Percentiles rank a stretch among this genome's conserved stretches.
phyloP scores from a whole-genome alignment of 2,797 vertebrate genomes.

The Oophaga sylvatica region DNA sequence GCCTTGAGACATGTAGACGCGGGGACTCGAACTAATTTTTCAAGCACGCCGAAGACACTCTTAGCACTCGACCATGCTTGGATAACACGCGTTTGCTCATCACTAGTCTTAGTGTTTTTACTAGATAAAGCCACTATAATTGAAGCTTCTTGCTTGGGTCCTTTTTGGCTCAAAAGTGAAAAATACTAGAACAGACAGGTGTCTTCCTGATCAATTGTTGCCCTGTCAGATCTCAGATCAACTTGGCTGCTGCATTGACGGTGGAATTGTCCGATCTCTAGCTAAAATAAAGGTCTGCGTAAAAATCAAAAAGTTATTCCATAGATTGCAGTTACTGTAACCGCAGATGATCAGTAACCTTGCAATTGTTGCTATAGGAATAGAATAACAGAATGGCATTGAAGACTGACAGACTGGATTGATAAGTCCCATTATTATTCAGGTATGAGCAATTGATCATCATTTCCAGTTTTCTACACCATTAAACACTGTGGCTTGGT shows the following conservation, averaged over 20 bases:
- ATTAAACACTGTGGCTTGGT: too few species aligned
- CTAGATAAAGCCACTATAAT: neutral
- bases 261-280: neutral
- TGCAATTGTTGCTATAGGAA: neutral
- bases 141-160: neutral
- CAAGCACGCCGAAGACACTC: too few species aligned
- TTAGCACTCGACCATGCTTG: too few species aligned
- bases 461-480: too few species aligned
- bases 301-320: neutral
- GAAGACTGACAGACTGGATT: too few species aligned
- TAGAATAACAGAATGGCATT: neutral
- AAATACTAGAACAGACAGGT: slow-evolving; percentile 7
- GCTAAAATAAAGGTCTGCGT: neutral
- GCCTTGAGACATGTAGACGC: too few species aligned
- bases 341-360: too few species aligned
- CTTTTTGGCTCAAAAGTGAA: neutral
- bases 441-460: too few species aligned
- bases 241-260: neutral
- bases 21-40: too few species aligned
- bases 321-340: too few species aligned
- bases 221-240: neutral
- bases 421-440: too few species aligned
- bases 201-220: neutral
- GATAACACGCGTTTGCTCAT: too few species aligned
- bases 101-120: neutral